Percentiles rank a stretch among this genome's conserved stretches.
These are phyloP conservation scores for Conus ventricosus DNA, from an alignment of 1,140 invertebrate species.

Conservation along the genomic window DNA sequence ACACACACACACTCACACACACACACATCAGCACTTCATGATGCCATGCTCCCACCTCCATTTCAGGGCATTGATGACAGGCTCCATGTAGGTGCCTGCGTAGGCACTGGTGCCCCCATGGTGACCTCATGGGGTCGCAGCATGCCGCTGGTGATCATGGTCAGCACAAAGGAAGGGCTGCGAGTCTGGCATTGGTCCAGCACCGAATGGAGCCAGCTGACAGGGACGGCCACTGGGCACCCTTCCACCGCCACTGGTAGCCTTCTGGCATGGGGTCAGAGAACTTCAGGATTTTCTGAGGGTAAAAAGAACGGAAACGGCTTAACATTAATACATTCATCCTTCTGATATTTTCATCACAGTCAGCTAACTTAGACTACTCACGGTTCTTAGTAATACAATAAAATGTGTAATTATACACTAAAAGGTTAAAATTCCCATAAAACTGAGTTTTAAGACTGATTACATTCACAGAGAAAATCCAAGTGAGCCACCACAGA, in stretches of 20 bases:
- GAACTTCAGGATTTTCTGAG: slow-evolving; percentile 22
- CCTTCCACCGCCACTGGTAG: slow-evolving; percentile 31
- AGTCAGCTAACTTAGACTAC: no score
- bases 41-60: neutral
- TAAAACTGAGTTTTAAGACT: no score
- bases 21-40: no score
- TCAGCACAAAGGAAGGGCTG: slow-evolving; percentile 25
- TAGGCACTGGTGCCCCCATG: slow-evolving; percentile 37
- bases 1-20: no score
- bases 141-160: slow-evolving; percentile 25
- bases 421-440: no score
- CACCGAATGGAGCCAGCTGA: slow-evolving; percentile 10
- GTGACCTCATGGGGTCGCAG: slow-evolving; percentile 32
- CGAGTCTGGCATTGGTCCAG: slow-evolving; percentile 7
- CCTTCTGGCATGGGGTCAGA: slow-evolving; percentile 18
- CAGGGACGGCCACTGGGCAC: slow-evolving; percentile 16
- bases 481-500: no score
- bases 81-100: slow-evolving; percentile 31
- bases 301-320: no score
- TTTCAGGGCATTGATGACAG: slow-evolving; percentile 35
- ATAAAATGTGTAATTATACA: no score
- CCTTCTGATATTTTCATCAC: no score
- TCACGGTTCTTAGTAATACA: no score
- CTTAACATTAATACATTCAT: no score
- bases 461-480: no score